These are phyloP conservation scores for Leuciscus waleckii DNA, from an alignment of 2,797 vertebrate species.

Conservation along the genomic window DNA sequence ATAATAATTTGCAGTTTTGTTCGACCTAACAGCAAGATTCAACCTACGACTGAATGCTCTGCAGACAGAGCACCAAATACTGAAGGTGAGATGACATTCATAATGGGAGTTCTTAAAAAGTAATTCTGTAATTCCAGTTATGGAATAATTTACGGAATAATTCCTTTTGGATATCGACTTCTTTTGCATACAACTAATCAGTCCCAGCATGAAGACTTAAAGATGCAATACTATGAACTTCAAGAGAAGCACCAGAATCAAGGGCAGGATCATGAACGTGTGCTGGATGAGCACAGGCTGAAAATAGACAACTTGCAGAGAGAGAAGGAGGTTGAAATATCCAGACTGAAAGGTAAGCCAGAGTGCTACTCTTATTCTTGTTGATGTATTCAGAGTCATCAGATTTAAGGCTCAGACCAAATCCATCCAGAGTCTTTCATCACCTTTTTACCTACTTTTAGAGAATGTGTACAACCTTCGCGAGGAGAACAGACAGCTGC, in stretches of 20 bases:
- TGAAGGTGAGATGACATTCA: constrained; percentile 84
- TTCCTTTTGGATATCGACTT: neutral
- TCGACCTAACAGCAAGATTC: constrained; percentile 86
- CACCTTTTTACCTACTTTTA: constrained; percentile 62
- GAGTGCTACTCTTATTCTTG: neutral
- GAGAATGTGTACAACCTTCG: constrained; percentile 89
- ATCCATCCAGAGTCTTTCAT: constrained; percentile 18
- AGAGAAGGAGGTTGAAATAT: constrained; percentile 87
- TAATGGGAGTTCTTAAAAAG: neutral
- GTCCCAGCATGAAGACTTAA: constrained; percentile 96
- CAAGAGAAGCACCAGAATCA: constrained; percentile 89
- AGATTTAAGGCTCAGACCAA: constrained; percentile 9
- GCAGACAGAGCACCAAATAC: constrained; percentile 94
- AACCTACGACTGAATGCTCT: constrained; percentile 85
- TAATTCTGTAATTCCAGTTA: neutral
- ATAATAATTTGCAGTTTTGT: constrained; percentile 46
- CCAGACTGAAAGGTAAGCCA: constrained; percentile 90
- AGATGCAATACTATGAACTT: constrained; percentile 90
- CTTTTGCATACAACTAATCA: constrained; percentile 64
- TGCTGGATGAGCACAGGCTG: constrained; percentile 87
- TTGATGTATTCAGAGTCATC: constrained; percentile 10
- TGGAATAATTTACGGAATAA: neutral
- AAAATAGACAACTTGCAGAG: constrained; percentile 87
- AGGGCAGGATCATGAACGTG: constrained; percentile 85
- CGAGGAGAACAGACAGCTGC: constrained; percentile 94